Evolutionary conservation across 2,797 vertebrate genomes (phyloP), one percentile per base, ranked within the genome.

Genomic region (Sternotherus odoratus): DNA sequence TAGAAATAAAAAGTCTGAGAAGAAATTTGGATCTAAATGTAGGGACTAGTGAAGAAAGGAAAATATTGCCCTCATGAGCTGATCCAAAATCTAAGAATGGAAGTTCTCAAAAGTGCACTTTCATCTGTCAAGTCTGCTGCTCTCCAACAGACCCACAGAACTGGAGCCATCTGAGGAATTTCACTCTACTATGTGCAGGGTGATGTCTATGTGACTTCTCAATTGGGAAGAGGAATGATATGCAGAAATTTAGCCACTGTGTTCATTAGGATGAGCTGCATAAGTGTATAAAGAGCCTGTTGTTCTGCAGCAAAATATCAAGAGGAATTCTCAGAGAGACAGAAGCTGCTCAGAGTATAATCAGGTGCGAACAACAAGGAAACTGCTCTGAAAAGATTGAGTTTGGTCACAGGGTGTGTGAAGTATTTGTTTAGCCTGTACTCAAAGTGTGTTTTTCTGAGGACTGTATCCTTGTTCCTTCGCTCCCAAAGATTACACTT

Each of bases 361-460:
- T 63, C 28, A 57, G 84, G 50, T 43, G 88, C 28, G 79, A 92
- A 86, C 60, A 87, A 57, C 60, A 87, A 57, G 11, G 60, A 39
- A 91, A 74, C 11, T 57, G 21, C 79, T 69, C 75, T 10, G 39
- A 85, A 69, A 83, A 85, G 72, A 85, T 74, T 69, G 69, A 57
- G 51, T 57, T 30, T 84, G 82, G 51, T 91, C 94, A 79, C 0
- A 2, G 1, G 54, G 53, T 7, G 2, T 8, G 48, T 92, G 90
- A 77, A 97, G 92, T 95, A 82, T 97, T 97, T 97, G 85, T 13
- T 97, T 16, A 97, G 93, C 53, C 54, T 88, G 79, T 54, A 85
- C 2, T 5, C 89, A 49, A 75, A 36, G 88, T 53, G 48, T 46
- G 4, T 78, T 85, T 93, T 80, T 80, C 82, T 86, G 85, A 85